Evolutionary conservation across 2,888 invertebrate species (phyloP), one percentile per base, ranked within the genome.

Genomic region (Sinhomidia bicolor): DNA sequence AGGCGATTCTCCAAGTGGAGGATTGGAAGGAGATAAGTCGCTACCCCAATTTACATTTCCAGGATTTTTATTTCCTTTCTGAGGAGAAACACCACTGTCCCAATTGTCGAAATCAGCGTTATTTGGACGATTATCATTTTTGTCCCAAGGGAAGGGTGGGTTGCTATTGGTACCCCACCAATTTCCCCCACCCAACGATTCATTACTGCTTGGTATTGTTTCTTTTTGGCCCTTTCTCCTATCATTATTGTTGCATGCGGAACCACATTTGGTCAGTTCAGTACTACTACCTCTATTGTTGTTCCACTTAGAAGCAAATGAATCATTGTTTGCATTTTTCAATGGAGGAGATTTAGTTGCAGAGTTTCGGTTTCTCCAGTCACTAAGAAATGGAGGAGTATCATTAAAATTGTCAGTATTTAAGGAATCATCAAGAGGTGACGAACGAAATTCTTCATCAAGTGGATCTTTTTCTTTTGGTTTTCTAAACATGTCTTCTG

Each of bases 1-100:
- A 14, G 80, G 80, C 0, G 86, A 68, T 1, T 5, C 0, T 9
- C 12, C 12, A 41, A 26, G 26, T n/a, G 20, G 1, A 41, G 76
- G 44, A 57, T 29, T 29, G 10, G 44, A 44, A 1, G 86, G 86
- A 1, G 47, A 41, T 17, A 0, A 17, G 12, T 80, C 14, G 2
- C 86, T 81, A 5, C 86, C 86, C 86, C 86, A 86, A 20, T 80
- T 86, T 17, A 41, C 57, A 36, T 10, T 47, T 29, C 71, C 47
- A 26, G 44, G 76, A 47, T 6, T 3, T 76, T 36, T 79, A 44
- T 79, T 79, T 32, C 17, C n/a, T 23, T 1, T 44, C n/a, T 71
- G 76, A 6, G 23, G 54, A 1, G 41, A 36, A 5, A 12, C 26
- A 26, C 20, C 44, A 7, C 20, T 32, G 10, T 74, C 60, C 84